phyloP scores from a whole-genome alignment of 92 coral and sea anemone species.

The Epizoanthus illoricatus region DNA sequence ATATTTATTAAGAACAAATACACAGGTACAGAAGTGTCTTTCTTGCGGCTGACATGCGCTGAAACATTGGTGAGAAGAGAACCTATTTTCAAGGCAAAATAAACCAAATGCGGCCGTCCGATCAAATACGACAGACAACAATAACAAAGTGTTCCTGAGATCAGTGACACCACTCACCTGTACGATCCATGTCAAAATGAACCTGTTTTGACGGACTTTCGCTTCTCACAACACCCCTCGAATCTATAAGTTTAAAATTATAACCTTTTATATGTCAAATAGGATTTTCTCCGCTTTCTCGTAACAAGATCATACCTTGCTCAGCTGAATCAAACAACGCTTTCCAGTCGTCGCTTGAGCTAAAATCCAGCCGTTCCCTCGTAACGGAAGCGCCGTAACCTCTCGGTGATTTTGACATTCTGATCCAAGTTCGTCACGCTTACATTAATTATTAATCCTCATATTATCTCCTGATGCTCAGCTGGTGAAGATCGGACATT shows the following conservation, averaged over 20 bases:
- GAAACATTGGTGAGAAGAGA: background rate
- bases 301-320: conserved; percentile 50
- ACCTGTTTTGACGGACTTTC: conserved; percentile 50
- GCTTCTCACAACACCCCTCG: conserved; percentile 25
- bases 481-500: conserved; percentile 1
- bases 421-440: background rate
- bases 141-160: background rate
- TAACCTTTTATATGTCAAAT: background rate
- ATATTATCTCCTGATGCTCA: background rate
- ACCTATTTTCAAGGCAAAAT: no score
- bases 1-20: no score
- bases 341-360: conserved; percentile 68
- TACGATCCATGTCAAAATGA: conserved; percentile 44
- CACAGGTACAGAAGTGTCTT: background rate
- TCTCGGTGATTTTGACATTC: conserved; percentile 32
- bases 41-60: background rate
- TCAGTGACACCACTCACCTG: conserved; percentile 31
- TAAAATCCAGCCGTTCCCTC: conserved; percentile 28
- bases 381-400: conserved; percentile 30
- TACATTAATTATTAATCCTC: background rate
- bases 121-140: background rate
- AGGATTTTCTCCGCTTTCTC: background rate
- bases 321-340: conserved; percentile 68
- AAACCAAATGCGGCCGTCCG: background rate
- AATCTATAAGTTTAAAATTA: background rate